These are phyloP conservation scores for Odontomachus brunneus DNA, from an alignment of 1,140 invertebrate species.

Conservation along the genomic window DNA sequence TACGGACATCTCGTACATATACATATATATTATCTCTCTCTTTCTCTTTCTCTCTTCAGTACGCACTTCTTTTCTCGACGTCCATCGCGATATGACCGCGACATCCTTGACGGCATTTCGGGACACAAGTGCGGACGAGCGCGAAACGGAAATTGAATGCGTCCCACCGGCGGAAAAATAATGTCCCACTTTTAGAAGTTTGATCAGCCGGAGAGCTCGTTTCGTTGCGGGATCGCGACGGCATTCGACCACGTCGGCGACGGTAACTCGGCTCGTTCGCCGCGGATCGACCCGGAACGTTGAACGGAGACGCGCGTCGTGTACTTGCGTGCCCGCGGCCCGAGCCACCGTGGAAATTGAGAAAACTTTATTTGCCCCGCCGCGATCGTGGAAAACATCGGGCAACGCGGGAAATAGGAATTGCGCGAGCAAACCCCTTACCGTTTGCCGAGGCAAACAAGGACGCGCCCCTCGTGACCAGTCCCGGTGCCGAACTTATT, in stretches of 20 bases:
- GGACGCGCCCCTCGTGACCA: conserved; percentile 77
- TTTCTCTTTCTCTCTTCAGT: background rate
- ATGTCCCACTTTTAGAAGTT: conserved; percentile 79
- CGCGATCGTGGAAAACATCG: conserved; percentile 74
- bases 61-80: background rate
- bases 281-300: conserved; percentile 72
- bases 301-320: conserved; percentile 32
- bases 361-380: conserved; percentile 81
- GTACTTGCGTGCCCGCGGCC: conserved; percentile 60
- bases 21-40: too few species aligned
- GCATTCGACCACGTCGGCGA: conserved; percentile 33
- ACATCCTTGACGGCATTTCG: conserved; percentile 15
- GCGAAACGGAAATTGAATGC: conserved; percentile 82
- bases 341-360: conserved; percentile 75
- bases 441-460: conserved; percentile 66
- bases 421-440: conserved; percentile 73
- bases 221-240: conserved; percentile 67
- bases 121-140: conserved; percentile 51
- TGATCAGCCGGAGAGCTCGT: conserved; percentile 75
- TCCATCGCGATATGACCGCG: conserved; percentile 36
- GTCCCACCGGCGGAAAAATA: conserved; percentile 78
- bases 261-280: conserved; percentile 66
- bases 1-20: background rate
- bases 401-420: conserved; percentile 78
- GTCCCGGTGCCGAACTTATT: conserved; percentile 79